phyloP scores from a whole-genome alignment of 2,888 invertebrate genomes.

The Elmis aenea region DNA sequence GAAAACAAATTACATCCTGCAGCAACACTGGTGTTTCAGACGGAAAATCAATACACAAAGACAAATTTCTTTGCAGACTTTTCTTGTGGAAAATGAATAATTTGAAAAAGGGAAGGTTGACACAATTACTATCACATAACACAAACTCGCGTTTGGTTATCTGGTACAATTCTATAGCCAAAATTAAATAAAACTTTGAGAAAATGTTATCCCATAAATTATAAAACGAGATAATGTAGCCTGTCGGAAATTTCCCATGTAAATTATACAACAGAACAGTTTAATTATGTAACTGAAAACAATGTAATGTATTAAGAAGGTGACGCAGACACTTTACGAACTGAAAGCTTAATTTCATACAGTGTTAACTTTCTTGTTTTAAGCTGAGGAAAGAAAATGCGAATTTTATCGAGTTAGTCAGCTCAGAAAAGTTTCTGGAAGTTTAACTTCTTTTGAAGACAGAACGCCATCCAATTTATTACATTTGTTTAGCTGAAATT shows the following conservation, averaged over 20 bases:
- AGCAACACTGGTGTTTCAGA: constrained; percentile 18
- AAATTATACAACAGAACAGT: constrained; percentile 34
- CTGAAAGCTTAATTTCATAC: constrained; percentile 37
- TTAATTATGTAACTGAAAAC: constrained; percentile 34
- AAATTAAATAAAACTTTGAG: no score
- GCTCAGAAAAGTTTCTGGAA: constrained; percentile 30
- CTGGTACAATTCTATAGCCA: no score
- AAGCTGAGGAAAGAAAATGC: constrained; percentile 31
- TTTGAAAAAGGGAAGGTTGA: no score
- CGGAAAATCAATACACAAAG: constrained; percentile 19
- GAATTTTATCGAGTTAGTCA: constrained; percentile 34
- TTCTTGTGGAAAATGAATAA: constrained; percentile 16
- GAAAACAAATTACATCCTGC: constrained; percentile 21
- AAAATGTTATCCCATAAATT: no score
- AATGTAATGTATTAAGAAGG: constrained; percentile 35
- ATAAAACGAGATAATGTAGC: no score
- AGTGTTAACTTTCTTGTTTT: constrained; percentile 35
- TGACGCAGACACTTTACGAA: constrained; percentile 26
- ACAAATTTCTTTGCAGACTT: constrained; percentile 12
- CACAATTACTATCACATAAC: no score
- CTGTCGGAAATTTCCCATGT: no score
- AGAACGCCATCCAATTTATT: constrained; percentile 36
- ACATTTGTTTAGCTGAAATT: constrained; percentile 36
- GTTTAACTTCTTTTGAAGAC: constrained; percentile 29
- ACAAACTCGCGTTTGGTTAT: no score